phyloP scores from a whole-genome alignment of 2,888 invertebrate species.

The Tinea semifulvella region DNA sequence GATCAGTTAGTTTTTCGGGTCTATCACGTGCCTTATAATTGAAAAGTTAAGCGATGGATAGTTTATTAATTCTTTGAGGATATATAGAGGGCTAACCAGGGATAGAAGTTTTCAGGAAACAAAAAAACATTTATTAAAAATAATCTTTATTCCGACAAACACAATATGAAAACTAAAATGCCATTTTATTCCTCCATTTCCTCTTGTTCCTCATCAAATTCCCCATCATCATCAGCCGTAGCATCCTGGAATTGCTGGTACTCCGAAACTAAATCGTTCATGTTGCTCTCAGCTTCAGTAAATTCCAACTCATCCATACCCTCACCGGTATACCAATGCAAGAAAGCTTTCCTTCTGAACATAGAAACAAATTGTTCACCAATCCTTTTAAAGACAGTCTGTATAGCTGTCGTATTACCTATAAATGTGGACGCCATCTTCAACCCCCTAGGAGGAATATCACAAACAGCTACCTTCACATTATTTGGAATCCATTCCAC shows the following conservation, averaged over 20 bases:
- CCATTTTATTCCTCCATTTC: conserved; percentile 48
- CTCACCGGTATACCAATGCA: conserved; percentile 96
- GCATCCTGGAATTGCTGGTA: conserved; percentile 80
- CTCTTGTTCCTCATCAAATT: conserved; percentile 61
- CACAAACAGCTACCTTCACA: conserved; percentile 81
- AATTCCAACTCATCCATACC: conserved; percentile 95
- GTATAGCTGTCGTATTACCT: conserved; percentile 87
- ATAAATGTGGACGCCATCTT: conserved; percentile 91
- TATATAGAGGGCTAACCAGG: no score
- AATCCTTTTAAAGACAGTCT: conserved; percentile 86
- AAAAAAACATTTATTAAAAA: background rate
- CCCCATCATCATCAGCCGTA: conserved; percentile 64
- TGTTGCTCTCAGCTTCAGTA: conserved; percentile 89
- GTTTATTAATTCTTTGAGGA: no score
- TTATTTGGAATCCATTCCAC: conserved; percentile 86
- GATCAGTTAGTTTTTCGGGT: no score
- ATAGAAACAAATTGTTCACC: conserved; percentile 89
- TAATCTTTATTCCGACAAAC: conserved; percentile 18
- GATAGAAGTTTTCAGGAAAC: no score
- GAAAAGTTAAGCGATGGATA: no score
- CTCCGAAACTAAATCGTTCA: conserved; percentile 77
- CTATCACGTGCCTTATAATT: no score
- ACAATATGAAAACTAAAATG: conserved; percentile 28
- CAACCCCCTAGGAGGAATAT: conserved; percentile 77
- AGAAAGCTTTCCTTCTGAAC: conserved; percentile 95